A percentile compares a stretch with the other conserved stretches of the same genome.
Evolutionary conservation across 2,888 invertebrate species (phyloP).

Genomic region (Parnassius apollo): DNA sequence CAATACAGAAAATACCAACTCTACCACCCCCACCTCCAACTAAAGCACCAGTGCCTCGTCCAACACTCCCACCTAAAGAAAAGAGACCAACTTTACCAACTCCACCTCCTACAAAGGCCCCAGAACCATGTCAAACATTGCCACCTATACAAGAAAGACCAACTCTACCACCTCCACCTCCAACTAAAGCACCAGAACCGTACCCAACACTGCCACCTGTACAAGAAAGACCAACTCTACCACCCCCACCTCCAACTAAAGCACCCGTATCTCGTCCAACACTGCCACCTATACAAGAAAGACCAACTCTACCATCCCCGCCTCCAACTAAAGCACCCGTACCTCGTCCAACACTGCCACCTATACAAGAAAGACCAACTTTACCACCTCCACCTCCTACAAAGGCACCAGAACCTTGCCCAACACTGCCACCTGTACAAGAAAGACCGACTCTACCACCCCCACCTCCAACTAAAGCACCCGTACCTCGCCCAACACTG

Average conservation of each 20-base stretch:
- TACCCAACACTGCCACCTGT: conserved; percentile 6
- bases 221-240: neutral
- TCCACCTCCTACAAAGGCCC: conserved; percentile 3
- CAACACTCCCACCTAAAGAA: neutral
- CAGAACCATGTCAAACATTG: neutral
- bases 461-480: conserved; percentile 7
- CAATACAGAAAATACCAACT: neutral
- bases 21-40: neutral
- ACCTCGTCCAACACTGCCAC: no score
- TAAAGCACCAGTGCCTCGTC: neutral
- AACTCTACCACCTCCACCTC: neutral
- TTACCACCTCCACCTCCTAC: no score
- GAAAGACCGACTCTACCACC: neutral
- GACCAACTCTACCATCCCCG: neutral
- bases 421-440: conserved; percentile 1
- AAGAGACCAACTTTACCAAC: neutral
- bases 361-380: no score
- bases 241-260: conserved; percentile 7
- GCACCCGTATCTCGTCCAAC: neutral
- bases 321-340: neutral
- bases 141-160: neutral
- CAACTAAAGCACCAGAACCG: neutral
- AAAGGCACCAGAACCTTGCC: neutral
- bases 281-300: neutral
- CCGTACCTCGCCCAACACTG: neutral